Percentiles rank a stretch among this genome's conserved stretches.
phyloP scores from a whole-genome alignment of 2,113 vertebrate genomes.

The Vulpes vulpes region DNA sequence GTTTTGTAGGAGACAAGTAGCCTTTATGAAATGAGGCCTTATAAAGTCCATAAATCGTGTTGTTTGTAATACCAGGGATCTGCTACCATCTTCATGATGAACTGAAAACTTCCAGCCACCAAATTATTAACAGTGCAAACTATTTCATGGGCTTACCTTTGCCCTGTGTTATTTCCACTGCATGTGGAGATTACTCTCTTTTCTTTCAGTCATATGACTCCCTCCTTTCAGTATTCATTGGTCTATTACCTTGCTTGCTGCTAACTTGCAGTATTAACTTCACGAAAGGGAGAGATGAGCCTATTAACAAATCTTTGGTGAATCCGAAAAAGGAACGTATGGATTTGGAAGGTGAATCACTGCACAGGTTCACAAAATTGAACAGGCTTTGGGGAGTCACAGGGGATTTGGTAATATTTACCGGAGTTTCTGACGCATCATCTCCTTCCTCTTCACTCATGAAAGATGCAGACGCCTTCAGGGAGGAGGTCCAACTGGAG shows the following conservation, averaged over 20 bases:
- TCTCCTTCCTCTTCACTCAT: not conserved
- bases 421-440: not conserved
- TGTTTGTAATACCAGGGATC: not conserved
- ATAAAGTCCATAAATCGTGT: not conserved
- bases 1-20: not conserved
- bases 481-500: not conserved
- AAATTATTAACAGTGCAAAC: not conserved
- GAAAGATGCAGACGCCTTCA: slow-evolving; percentile 14
- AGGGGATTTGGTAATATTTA: not conserved
- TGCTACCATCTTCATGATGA: not conserved
- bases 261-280: not conserved
- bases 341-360: not conserved
- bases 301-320: not conserved
- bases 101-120: not conserved
- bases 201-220: not conserved
- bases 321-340: fast-evolving
- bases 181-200: not conserved
- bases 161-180: not conserved
- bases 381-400: not conserved
- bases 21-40: not conserved
- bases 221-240: not conserved
- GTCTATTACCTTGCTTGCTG: fast-evolving
- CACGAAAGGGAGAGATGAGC: fast-evolving
- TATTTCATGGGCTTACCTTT: not conserved
- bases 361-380: not conserved